Conservation (phyloP, 2,113 vertebrate species). For the Oostethus manadensis region DNA sequence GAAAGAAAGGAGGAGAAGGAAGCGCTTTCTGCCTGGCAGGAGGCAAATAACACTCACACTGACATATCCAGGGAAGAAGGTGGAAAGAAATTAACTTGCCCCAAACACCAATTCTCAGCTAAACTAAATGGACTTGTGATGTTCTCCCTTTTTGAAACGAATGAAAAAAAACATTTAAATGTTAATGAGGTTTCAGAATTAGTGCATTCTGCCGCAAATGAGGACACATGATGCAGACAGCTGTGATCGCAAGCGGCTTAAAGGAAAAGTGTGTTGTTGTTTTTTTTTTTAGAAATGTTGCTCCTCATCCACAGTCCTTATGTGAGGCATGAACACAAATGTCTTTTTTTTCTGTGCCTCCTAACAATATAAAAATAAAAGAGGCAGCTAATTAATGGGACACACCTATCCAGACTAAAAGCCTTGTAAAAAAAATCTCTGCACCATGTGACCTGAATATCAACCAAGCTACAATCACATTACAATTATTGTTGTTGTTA, state of each 20-base stretch:
- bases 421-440: too few relatives aligned
- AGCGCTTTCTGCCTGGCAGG: slow-evolving; percentile 31
- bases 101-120: slow-evolving; percentile 28
- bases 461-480: too few relatives aligned
- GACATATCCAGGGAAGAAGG: slow-evolving; percentile 33
- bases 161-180: slow-evolving; percentile 25
- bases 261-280: neutral
- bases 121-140: slow-evolving; percentile 4
- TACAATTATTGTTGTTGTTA: too few relatives aligned
- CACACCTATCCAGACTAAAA: too few relatives aligned
- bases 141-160: slow-evolving; percentile 10
- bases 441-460: too few relatives aligned
- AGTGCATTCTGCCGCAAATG: neutral
- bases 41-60: slow-evolving; percentile 44
- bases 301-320: too few relatives aligned
- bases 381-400: too few relatives aligned
- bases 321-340: too few relatives aligned
- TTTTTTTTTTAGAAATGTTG: too few relatives aligned
- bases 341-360: too few relatives aligned
- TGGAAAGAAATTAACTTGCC: slow-evolving; percentile 34
- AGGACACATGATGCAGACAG: neutral
- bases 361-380: too few relatives aligned
- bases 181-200: slow-evolving; percentile 21
- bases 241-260: slow-evolving; percentile 1
- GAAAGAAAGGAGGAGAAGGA: slow-evolving; percentile 24